Conservation (phyloP, 1,140 invertebrate species). For the Medauroidea extradentata region DNA sequence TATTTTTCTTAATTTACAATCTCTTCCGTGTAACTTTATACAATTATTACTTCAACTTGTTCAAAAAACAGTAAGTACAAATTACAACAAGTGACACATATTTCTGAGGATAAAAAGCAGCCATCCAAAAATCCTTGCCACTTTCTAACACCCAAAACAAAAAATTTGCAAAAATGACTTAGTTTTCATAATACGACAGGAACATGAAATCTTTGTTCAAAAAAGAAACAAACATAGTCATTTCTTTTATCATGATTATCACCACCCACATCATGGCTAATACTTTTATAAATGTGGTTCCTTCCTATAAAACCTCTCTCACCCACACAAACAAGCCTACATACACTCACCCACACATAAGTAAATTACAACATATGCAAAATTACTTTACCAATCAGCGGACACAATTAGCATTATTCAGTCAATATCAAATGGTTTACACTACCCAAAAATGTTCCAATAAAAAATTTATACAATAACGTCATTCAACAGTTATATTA, state of each 20-base stretch:
- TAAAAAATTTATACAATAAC: too few species aligned
- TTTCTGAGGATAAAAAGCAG: not conserved
- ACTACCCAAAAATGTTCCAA: too few species aligned
- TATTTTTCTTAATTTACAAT: conserved; percentile 13
- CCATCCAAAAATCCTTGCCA: not conserved
- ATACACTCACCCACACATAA: not conserved
- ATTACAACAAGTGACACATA: conserved; percentile 19
- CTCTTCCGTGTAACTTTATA: conserved; percentile 10
- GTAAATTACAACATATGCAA: not conserved
- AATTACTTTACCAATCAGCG: not conserved
- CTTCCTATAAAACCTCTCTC: not conserved
- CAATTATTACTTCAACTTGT: conserved; percentile 15
- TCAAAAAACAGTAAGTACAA: conserved; percentile 20
- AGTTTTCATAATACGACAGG: conserved; percentile 43
- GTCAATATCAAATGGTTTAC: too few species aligned
- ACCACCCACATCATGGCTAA: not conserved
- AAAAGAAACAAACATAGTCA: conserved; percentile 22
- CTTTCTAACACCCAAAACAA: conserved; percentile 3
- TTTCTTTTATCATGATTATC: conserved; percentile 1
- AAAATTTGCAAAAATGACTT: conserved; percentile 39
- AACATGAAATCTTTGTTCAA: conserved; percentile 45
- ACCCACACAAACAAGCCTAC: not conserved
- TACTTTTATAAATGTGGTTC: not conserved
- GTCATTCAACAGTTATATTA: conserved; percentile 4
- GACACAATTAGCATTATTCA: not conserved